Percentiles rank a stretch among this genome's conserved stretches.
Evolutionary conservation across 2,888 invertebrate genomes (phyloP).

Genomic region (Chloroclysta siterata): DNA sequence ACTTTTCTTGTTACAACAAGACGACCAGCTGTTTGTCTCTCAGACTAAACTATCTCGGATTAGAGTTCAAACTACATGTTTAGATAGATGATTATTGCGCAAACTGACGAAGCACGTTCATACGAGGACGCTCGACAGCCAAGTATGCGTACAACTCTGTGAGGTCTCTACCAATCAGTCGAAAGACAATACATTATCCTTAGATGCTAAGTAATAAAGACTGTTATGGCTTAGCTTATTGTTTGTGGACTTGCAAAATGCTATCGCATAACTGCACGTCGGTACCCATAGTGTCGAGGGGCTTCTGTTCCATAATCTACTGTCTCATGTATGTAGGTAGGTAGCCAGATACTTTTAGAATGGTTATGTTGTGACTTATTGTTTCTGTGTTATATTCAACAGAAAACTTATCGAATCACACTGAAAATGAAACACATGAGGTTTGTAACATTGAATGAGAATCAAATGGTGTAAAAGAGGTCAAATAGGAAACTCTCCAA

Average conservation of each 20-base stretch:
- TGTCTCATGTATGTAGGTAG: slow-evolving; percentile 23
- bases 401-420: neutral
- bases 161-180: slow-evolving; percentile 29
- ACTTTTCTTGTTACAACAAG: neutral
- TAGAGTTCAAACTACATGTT: slow-evolving; percentile 15
- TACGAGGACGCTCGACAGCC: slow-evolving; percentile 37
- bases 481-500: neutral
- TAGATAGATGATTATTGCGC: slow-evolving; percentile 29
- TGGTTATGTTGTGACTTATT: neutral
- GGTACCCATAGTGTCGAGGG: slow-evolving; percentile 39
- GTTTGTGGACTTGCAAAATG: slow-evolving; percentile 32
- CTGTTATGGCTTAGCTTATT: slow-evolving; percentile 31
- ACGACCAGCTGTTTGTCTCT: neutral
- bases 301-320: slow-evolving; percentile 39
- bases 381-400: neutral
- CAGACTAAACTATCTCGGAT: slow-evolving; percentile 7
- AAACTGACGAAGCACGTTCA: slow-evolving; percentile 36
- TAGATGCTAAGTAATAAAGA: slow-evolving; percentile 29
- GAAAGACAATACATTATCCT: slow-evolving; percentile 26
- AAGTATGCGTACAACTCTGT: slow-evolving; percentile 37
- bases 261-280: slow-evolving; percentile 45
- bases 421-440: neutral
- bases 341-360: neutral
- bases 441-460: neutral
- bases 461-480: neutral